Evolutionary conservation across 2,888 invertebrate species (phyloP).

Genomic region (Eueremaeus valkanovi): DNA sequence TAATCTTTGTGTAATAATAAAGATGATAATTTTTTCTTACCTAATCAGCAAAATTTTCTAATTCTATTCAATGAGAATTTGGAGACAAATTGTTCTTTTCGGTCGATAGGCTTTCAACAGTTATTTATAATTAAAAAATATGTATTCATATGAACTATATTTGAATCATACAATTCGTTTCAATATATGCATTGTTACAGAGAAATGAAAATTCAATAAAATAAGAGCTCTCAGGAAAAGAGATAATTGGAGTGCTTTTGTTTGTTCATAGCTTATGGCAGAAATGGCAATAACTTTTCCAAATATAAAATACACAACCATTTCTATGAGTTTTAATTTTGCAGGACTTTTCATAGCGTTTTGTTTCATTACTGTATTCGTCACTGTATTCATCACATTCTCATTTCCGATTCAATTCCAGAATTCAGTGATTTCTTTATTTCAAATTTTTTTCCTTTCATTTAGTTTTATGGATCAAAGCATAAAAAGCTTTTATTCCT

Average conservation of each 20-base stretch:
- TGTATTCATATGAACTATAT: background rate
- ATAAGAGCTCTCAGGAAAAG: background rate
- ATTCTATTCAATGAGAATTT: too few relatives aligned
- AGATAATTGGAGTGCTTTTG: conserved; percentile 28
- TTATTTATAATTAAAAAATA: background rate
- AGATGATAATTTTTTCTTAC: too few relatives aligned
- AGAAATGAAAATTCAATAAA: conserved; percentile 1
- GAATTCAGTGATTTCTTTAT: background rate
- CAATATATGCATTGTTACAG: background rate
- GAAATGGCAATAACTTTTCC: background rate
- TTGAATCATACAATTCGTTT: background rate
- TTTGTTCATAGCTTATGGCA: conserved; percentile 29
- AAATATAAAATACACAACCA: background rate
- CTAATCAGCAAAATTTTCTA: too few relatives aligned
- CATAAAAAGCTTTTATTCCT: background rate
- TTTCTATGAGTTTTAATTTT: conserved; percentile 15
- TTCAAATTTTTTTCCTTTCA: background rate
- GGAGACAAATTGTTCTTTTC: too few relatives aligned
- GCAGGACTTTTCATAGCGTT: background rate
- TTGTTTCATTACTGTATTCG: background rate
- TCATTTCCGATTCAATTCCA: conserved; percentile 32
- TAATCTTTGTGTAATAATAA: too few relatives aligned
- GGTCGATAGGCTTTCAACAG: too few relatives aligned
- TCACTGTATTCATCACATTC: conserved; percentile 19
- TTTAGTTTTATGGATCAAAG: background rate